These are phyloP conservation scores for Narcine bancroftii DNA, from an alignment of 2,113 vertebrate species.

Conservation along the genomic window DNA sequence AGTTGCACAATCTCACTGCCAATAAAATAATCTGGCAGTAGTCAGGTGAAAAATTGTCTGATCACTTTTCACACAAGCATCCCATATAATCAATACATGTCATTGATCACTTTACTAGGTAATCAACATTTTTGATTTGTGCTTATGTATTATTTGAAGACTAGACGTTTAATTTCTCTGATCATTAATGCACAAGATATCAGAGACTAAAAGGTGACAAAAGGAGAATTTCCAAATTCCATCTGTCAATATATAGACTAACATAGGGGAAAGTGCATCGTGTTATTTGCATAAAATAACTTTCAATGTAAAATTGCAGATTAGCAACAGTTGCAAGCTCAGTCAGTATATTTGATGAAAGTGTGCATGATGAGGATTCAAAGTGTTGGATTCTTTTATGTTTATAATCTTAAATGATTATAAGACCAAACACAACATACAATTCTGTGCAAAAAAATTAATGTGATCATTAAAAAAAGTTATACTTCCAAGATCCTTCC, in stretches of 20 bases:
- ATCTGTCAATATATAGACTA: neutral
- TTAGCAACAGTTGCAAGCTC: neutral
- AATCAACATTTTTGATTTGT: conserved; percentile 37
- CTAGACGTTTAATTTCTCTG: conserved; percentile 7
- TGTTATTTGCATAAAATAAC: neutral
- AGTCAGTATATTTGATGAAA: neutral
- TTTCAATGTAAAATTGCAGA: neutral
- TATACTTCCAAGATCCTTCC: neutral
- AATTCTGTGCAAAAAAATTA: neutral
- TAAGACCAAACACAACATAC: neutral
- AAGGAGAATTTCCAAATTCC: neutral
- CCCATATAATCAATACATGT: conserved; percentile 39
- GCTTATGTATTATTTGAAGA: conserved; percentile 24
- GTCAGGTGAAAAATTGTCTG: conserved; percentile 8
- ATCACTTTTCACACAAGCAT: conserved; percentile 38
- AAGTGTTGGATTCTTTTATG: neutral
- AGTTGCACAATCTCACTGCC: conserved; percentile 2
- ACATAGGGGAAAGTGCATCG: neutral
- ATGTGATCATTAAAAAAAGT: too few species aligned
- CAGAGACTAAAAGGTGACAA: neutral
- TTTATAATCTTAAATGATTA: neutral
- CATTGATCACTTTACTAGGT: conserved; percentile 39
- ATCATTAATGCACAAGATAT: neutral
- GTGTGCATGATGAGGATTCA: neutral
- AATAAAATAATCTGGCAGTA: conserved; percentile 31